These are phyloP conservation scores for Lepus timidus DNA, from an alignment of 2,113 vertebrate genomes.

Conservation along the genomic window DNA sequence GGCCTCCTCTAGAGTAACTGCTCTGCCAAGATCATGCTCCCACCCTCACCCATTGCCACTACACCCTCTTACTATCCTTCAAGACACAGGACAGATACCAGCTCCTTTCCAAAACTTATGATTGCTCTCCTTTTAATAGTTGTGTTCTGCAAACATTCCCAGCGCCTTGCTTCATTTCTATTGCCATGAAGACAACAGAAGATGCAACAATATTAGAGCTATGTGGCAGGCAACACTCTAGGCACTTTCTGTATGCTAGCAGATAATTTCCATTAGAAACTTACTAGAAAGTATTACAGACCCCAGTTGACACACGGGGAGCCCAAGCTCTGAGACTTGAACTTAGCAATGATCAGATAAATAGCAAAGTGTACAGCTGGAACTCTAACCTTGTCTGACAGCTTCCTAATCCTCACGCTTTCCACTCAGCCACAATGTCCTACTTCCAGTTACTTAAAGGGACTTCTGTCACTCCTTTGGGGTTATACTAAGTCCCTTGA, in stretches of 20 bases:
- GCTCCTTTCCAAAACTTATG: background rate
- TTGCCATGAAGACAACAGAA: background rate
- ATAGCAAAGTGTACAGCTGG: background rate
- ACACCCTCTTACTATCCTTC: background rate
- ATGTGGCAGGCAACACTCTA: background rate
- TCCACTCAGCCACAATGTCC: background rate
- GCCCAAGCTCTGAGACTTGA: background rate
- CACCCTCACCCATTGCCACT: background rate
- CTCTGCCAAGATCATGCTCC: background rate
- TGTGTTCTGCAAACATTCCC: background rate
- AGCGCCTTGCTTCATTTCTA: background rate
- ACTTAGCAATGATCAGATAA: background rate
- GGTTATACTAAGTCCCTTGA: background rate
- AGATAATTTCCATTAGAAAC: background rate
- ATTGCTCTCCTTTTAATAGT: background rate
- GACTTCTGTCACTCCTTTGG: background rate
- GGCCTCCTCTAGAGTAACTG: background rate
- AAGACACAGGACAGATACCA: background rate
- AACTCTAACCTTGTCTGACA: background rate
- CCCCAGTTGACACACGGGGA: background rate
- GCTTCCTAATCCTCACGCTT: rapidly evolving
- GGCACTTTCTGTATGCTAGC: background rate
- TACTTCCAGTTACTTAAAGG: background rate
- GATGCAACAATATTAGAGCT: background rate
- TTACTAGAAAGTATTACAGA: background rate